phyloP scores from a whole-genome alignment of 2,888 invertebrate species.

The Deilephila porcellus region DNA sequence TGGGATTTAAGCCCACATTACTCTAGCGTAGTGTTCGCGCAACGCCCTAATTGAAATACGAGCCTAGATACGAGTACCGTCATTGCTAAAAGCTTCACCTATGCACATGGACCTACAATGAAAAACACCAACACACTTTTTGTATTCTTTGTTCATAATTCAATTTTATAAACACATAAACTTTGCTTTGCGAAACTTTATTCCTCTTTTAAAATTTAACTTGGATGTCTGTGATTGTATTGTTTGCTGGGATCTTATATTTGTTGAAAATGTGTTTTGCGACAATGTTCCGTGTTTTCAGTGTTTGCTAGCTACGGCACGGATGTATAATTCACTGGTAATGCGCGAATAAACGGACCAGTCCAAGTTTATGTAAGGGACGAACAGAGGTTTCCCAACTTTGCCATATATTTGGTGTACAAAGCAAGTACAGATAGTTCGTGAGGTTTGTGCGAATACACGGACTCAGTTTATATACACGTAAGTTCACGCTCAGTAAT shows the following conservation, averaged over 20 bases:
- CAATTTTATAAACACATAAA: constrained; percentile 10
- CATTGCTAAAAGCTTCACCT: neutral
- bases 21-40: no score
- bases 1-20: no score
- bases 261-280: neutral
- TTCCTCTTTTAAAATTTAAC: neutral
- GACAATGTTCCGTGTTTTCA: neutral
- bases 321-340: neutral
- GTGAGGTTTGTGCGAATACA: constrained; percentile 9
- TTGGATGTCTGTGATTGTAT: neutral
- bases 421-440: constrained; percentile 34
- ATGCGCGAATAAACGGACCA: neutral
- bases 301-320: neutral
- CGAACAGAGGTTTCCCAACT: neutral
- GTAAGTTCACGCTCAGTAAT: constrained; percentile 7
- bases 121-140: neutral
- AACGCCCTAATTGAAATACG: neutral
- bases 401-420: constrained; percentile 3
- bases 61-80: neutral
- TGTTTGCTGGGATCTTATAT: neutral
- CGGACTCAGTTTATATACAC: constrained; percentile 13
- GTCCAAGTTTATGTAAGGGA: neutral
- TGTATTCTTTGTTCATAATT: constrained; percentile 8
- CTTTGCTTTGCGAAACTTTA: neutral
- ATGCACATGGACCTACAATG: neutral